A percentile compares a stretch with the other conserved stretches of the same genome.
These are phyloP conservation scores for Chrysoperla carnea DNA, from an alignment of 1,140 invertebrate genomes.

Conservation along the genomic window DNA sequence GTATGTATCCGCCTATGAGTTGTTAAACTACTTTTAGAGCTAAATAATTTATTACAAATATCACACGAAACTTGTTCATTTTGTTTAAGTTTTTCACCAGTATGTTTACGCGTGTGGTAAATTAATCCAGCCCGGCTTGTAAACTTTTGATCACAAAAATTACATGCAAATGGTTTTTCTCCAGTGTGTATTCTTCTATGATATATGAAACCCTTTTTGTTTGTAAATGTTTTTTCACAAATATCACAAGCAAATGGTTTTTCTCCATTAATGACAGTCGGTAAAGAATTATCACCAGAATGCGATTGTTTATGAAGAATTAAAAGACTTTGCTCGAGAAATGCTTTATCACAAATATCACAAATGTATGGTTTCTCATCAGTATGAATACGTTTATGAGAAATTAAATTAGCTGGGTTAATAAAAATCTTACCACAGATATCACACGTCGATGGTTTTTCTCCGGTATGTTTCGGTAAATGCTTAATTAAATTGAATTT, in stretches of 20 bases:
- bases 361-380: too few relatives aligned
- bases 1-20: conserved; percentile 41
- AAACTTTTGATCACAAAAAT: conserved; percentile 30
- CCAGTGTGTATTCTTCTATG: conserved; percentile 21
- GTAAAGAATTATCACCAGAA: too few relatives aligned
- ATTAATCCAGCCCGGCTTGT: conserved; percentile 30
- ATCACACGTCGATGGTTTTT: too few relatives aligned
- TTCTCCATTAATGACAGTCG: conserved; percentile 16
- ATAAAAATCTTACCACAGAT: too few relatives aligned
- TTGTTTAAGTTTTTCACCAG: background rate
- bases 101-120: conserved; percentile 32
- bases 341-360: too few relatives aligned
- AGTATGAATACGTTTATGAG: too few relatives aligned
- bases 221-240: conserved; percentile 50
- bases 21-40: conserved; percentile 11
- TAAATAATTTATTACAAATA: conserved; percentile 26
- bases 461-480: too few relatives aligned
- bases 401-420: too few relatives aligned
- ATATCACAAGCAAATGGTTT: conserved; percentile 52
- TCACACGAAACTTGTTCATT: conserved; percentile 18
- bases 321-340: too few relatives aligned
- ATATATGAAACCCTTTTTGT: conserved; percentile 21
- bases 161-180: conserved; percentile 20
- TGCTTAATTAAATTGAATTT: too few relatives aligned
- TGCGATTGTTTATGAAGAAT: too few relatives aligned